Base-by-base conservation (phyloP, 2,888 invertebrate genomes). In the Polydrusus pterygomalis region DNA sequence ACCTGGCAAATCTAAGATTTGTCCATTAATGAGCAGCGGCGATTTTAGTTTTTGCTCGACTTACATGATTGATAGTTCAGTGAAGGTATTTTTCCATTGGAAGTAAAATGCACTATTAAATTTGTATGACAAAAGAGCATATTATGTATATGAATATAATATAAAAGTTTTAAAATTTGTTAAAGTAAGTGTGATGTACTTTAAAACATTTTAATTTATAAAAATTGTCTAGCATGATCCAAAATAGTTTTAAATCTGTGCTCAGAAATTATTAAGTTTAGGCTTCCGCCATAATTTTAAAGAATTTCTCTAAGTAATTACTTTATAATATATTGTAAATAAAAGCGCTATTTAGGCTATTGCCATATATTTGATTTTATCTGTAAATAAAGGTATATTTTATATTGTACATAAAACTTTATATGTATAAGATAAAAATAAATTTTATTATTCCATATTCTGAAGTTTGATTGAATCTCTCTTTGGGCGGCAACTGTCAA, bases 381-480 rank as follows among this genome's bases (percentile, higher is more conserved):
- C 30, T 69, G 69, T 69, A 69, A 69, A 69, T 69, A 69, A 15
- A 20, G 45, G 58, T 43, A 54, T 71, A 71, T 71, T 71, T 71
- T 71, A 71, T 71, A 71, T 71, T 71, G 70, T 71, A 71, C 47
- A 71, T 71, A 63, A 45, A 25, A 70, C 60, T 60, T 60, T 49
- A 47, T 60, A 70, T 58, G 30, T 34, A 40, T 47, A 43, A 70
- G 45, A 70, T 13, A 45, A 60, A 60, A 54, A 45, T 60, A 51
- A 54, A 54, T 56, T 68, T 68, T 68, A 67, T 54, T 67, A 68
- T 68, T 54, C 40, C 9, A 17, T 17, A 34, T 34, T 38, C 15
- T 18, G 10, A n/a, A 9, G 25, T 65, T 18, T 65, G 9, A 15
- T 38, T 60, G 25, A 17, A 8, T 6, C 45, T 13, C 6, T 6